Base-by-base conservation (phyloP, 1,140 invertebrate genomes). In the Neodiprion pinetum region DNA sequence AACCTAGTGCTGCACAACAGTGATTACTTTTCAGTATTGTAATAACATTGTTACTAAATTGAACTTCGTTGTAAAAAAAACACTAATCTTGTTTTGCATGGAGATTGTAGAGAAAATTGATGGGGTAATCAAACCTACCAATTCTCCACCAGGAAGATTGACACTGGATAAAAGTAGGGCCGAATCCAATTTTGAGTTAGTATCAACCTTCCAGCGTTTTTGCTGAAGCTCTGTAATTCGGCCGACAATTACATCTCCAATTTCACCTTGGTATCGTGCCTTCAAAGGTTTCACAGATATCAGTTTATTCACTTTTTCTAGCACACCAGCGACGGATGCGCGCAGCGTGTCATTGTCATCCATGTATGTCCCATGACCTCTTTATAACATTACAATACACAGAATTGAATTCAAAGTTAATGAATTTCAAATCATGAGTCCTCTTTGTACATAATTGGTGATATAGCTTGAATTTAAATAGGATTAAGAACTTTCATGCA, bases 161-260 rank as follows among this genome's bases (percentile, higher is more conserved):
- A 99, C 96, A 71, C 96, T 97, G 0, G 97, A 97, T 28, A 99
- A 88, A 72, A 96, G 89, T 5, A 99, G 89, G 66, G 96, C 90
- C 7, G 97, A 96, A 87, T 99, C 96, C 17, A 99, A 86, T 80
- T 96, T 93, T 0, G 96, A 93, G 88, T 97, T 97, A 3, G 95
- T 97, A 81, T 99, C 97, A 48, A 99, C 95, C 90, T 96, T 97
- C 98, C 98, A 99, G 79, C 96, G 89, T 83, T 95, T 96, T 80
- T 97, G 94, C 84, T 95, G 94, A 1, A 97, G 94, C 87, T 99
- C 97, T 0, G 95, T 93, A 17, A 99, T 95, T 74, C 98, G 90
- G 0, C 97, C 98, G 65, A 99, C 95, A 53, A 99, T 92, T 17
- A 99, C 96, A 90, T 99, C 98, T 0, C 98, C 98, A 74, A 99